Conservation (phyloP, 2,888 invertebrate genomes). For the Aplocera efformata region DNA sequence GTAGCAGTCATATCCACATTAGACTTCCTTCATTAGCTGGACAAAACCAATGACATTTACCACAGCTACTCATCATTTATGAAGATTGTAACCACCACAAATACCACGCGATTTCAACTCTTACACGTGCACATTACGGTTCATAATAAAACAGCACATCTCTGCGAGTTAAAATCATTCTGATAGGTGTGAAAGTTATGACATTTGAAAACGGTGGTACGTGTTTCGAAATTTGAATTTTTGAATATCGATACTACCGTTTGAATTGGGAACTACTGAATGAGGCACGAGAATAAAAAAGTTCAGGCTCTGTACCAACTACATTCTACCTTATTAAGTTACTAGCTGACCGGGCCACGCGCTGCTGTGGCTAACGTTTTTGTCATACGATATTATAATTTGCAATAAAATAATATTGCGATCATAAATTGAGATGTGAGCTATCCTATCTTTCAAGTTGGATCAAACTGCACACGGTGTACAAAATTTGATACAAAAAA, state of each 20-base stretch:
- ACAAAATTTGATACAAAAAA: too few species aligned
- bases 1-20: constrained; percentile 37
- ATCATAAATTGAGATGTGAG: too few species aligned
- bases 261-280: constrained; percentile 24
- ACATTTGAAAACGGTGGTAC: constrained; percentile 63
- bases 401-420: too few species aligned
- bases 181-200: constrained; percentile 64
- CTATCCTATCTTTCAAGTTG: too few species aligned
- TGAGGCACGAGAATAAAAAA: constrained; percentile 1
- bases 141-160: constrained; percentile 17
- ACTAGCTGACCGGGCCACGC: too few species aligned
- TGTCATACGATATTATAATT: too few species aligned
- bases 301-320: too few species aligned
- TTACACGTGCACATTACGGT: rapidly evolving
- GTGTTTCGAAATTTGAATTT: constrained; percentile 51
- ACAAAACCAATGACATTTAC: constrained; percentile 77
- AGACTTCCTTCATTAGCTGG: constrained; percentile 61
- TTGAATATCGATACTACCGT: constrained; percentile 43
- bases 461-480: too few species aligned
- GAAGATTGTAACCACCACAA: constrained; percentile 33
- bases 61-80: constrained; percentile 30
- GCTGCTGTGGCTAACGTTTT: too few species aligned
- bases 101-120: constrained; percentile 2
- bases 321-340: too few species aligned
- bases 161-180: constrained; percentile 29